Evolutionary conservation across 1,140 invertebrate species (phyloP), one percentile per base, ranked within the genome.

Genomic region (Hydropsyche tenuis): DNA sequence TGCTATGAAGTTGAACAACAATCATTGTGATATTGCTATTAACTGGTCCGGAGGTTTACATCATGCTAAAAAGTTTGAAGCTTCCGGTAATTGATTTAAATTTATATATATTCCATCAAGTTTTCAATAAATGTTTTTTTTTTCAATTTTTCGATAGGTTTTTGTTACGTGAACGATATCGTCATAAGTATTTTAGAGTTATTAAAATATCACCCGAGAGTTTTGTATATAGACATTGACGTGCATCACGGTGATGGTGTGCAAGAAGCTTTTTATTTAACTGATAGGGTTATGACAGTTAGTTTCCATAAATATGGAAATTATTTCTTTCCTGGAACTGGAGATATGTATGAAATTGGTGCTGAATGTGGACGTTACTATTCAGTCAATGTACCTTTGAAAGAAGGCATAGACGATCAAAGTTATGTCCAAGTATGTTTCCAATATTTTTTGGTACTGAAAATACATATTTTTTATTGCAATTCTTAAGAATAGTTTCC

Each of bases 241-340:
- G 98, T 99, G 7, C 98, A 99, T 84, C 98, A 99, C 83, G 98
- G 98, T 0, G 98, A 99, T 85, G 98, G 98, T 0, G 98, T 99
- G 0, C 97, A 99, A 84, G 98, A 99, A 86, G 98, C 98, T 0
- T 99, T 99, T 86, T 99, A 99, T 81, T 86, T 98, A 0, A 99
- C 97, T 0, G 98, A 99, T 83, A 86, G 98, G 60, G 98, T 99
- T 0, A 99, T 99, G 98, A 99, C 98, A 0, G 97, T 99, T 1
- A 98, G 96, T 18, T 99, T 99, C 83, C 98, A 99, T 81, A 98
- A 99, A 85, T 99, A 98, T 84, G 98, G 97, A 6, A 97, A 98
- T 80, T 98, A 95, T 79, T 99, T 98, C 82, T 99, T 99, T 80
- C 98, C 98, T 0, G 96, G 97, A 0, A 99, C 97, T 11, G 96